These are phyloP conservation scores for Astreopora myriophthalma DNA, from an alignment of 64 coral and sea anemone species.

Conservation along the genomic window DNA sequence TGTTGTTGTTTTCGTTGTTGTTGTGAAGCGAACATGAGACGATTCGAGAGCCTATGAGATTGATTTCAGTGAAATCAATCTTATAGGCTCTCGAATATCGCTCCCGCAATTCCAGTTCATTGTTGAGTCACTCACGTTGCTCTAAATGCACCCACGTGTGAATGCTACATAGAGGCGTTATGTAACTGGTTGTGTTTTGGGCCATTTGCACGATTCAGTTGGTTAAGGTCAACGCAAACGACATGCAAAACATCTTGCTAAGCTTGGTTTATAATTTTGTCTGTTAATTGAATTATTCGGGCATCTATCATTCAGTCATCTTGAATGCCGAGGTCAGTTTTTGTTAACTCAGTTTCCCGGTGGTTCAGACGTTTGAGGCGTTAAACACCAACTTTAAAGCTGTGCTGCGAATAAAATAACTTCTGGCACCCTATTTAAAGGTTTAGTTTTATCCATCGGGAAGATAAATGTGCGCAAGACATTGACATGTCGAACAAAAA, in stretches of 20 bases:
- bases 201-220: neutral
- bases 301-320: too few species aligned
- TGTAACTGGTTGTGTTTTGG: neutral
- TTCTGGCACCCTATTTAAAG: too few species aligned
- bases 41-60: neutral
- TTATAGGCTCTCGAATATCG: neutral
- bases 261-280: neutral
- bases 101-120: neutral
- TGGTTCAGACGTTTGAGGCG: too few species aligned
- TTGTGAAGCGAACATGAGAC: neutral
- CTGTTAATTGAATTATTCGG: too few species aligned
- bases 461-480: too few species aligned
- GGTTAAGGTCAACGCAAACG: neutral
- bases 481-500: too few species aligned
- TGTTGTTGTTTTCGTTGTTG: too few species aligned
- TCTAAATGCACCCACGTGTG: neutral
- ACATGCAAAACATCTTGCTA: neutral
- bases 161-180: neutral
- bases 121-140: neutral
- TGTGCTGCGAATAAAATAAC: too few species aligned
- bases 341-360: neutral
- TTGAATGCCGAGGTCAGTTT: too few species aligned
- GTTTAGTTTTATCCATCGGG: too few species aligned
- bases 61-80: too few species aligned
- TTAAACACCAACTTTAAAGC: too few species aligned